Conservation (phyloP, 2,888 invertebrate genomes). For the Erpobdella octoculata region DNA sequence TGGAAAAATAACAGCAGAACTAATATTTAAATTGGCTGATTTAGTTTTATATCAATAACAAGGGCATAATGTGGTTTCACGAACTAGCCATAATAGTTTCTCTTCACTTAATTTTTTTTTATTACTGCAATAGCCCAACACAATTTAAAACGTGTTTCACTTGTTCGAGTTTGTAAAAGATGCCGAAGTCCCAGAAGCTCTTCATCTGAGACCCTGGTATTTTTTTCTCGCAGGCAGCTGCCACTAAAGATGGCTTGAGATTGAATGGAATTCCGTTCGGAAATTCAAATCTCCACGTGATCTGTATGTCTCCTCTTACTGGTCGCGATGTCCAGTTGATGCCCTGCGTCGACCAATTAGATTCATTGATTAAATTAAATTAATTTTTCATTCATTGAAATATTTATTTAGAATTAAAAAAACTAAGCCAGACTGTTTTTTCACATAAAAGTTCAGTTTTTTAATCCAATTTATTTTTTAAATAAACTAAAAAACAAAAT, state of each 20-base stretch:
- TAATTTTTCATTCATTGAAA: background rate
- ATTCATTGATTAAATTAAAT: background rate
- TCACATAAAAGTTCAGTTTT: background rate
- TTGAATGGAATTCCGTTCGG: constrained; percentile 33
- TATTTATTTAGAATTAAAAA: background rate
- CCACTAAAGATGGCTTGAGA: constrained; percentile 34
- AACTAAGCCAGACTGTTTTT: background rate
- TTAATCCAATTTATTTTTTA: background rate
- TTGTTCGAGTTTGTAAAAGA: constrained; percentile 16
- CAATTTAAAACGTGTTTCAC: no score
- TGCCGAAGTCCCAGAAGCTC: constrained; percentile 22
- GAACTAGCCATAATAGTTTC: no score
- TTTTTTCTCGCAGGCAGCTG: constrained; percentile 19
- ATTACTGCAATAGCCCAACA: no score
- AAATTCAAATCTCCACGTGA: constrained; percentile 39
- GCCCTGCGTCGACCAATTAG: constrained; percentile 36
- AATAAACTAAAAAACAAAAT: background rate
- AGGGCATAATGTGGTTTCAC: no score
- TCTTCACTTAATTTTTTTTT: no score
- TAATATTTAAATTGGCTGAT: background rate
- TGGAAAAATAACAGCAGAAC: background rate
- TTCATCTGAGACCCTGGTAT: background rate
- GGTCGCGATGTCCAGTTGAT: constrained; percentile 43
- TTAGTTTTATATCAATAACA: no score
- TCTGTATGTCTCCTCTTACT: constrained; percentile 41